Base-by-base conservation (phyloP, 2,113 vertebrate genomes). In the Podarcis cretensis region DNA sequence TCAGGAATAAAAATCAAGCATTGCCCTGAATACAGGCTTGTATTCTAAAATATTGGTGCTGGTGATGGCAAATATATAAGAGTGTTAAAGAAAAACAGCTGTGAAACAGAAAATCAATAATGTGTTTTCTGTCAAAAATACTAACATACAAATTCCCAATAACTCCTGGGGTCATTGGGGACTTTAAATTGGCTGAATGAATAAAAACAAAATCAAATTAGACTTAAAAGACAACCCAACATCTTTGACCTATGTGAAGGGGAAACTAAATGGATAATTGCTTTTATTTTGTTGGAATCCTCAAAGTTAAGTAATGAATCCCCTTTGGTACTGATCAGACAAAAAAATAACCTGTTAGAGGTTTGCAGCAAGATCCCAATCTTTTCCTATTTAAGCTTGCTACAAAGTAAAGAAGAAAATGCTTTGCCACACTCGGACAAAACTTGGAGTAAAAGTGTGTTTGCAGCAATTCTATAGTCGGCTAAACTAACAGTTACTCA, bases 181-280 rank as follows among this genome's bases (percentile, higher is more conserved):
- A 81, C 5, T 54, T 23, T 66, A 10, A 86, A 87, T 90, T 88
- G 84, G 1, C n/a, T n/a, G 87, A 54, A 23, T 27, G 43, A 80
- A 54, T n/a, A 25, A 65, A 77, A 83, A 10, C 21, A 90, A 86
- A 88, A 83, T 40, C 54, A 27, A 23, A 10, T 0, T 14, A 35
- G 13, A 3, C 85, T 89, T 88, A 27, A 71, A 75, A 85, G 13
- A 7, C 81, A 27, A 85, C 59, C 18, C 66, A 25, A 54, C 3
- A 75, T 40, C 35, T 4, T 87, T 20, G 30, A 43, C 3, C 65
- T 43, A 57, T 74, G 35, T 13, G 81, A 54, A 8, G 25, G 25
- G 73, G 86, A 88, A 89, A 14, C 27, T 85, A 21, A 89, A 69
- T 32, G 30, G 16, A 90, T 0, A 92, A 87, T 92, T 77, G 48